A percentile compares a stretch with the other conserved stretches of the same genome.
Evolutionary conservation across 2,797 vertebrate species (phyloP).

Genomic region (Leptoclinus maculatus): DNA sequence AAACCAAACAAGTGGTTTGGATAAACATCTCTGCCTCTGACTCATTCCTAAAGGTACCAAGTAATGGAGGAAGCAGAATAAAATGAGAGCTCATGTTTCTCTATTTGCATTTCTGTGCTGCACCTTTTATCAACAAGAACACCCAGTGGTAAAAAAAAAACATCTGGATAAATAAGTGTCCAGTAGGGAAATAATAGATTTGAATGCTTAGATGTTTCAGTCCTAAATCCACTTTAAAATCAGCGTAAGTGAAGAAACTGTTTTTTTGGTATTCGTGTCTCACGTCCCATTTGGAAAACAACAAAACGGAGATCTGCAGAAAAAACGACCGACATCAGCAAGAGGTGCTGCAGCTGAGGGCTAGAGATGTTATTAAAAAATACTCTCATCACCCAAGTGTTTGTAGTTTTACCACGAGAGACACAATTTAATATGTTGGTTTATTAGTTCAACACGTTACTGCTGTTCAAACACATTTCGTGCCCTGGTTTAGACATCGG

Average conservation of each 20-base stretch:
- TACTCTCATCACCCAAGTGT: not conserved
- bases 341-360: not conserved
- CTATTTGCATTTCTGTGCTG: not conserved
- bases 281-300: constrained; percentile 1
- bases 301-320: not conserved
- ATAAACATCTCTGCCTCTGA: not conserved
- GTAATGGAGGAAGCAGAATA: not conserved
- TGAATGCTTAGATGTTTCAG: not conserved
- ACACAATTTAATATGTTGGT: not conserved
- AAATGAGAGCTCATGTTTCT: not conserved
- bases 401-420: not conserved
- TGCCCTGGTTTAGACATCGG: not conserved
- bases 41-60: not conserved
- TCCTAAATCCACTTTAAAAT: constrained; percentile 4
- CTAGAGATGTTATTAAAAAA: not conserved
- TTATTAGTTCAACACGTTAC: constrained; percentile 5
- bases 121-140: not conserved
- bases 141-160: not conserved
- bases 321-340: constrained; percentile 10
- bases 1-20: not conserved
- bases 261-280: not conserved
- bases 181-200: not conserved
- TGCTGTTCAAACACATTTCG: not conserved
- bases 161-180: not conserved
- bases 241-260: not conserved